Base-by-base conservation (phyloP, 2,113 vertebrate species). In the Blennius ocellaris region DNA sequence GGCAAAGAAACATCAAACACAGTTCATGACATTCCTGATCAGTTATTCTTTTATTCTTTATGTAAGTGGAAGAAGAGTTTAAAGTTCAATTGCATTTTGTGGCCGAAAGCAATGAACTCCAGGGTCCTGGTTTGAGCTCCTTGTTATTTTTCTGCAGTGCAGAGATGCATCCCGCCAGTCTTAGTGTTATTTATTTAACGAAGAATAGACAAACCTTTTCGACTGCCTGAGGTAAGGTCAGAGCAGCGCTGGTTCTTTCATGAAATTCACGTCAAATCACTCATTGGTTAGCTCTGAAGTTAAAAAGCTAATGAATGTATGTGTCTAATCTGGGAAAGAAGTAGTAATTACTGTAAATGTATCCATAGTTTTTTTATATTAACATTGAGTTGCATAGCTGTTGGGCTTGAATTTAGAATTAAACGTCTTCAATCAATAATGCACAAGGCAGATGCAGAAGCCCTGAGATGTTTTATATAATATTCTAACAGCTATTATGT, bases 371-470 rank as follows among this genome's bases (percentile, higher is more conserved):
- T 72, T 69, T 57, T 37, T 37, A 4, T 30, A 30, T 12, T 69
- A 55, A 50, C 15, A 53, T 7, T 45, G 57, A 43, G 37, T 40
- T 59, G 17, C 62, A 68, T 40, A 38, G 60, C 56, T 68, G 53
- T 73, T 71, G 50, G 36, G 83, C 52, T 71, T 61, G 1, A 15
- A 60, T 71, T 64, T 63, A 67, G 14, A 62, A 66, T 53, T 45
- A 40, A 36, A n/a, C 61, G 12, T 73, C 50, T 73, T 11, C 10
- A 30, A 82, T 85, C 61, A 81, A 74, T 80, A 80, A 87, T 76
- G 66, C 63, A 56, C 9, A 43, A 53, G 9, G 39, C 37, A 14
- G 69, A 74, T 47, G 59, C 45, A 59, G 16, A 59, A 69, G 49
- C 53, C 53, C 15, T 76, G 7, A 5, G 2, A 6, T 14, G 40